These are phyloP conservation scores for Probosciger aterrimus DNA, from an alignment of 2,113 vertebrate genomes.

Conservation along the genomic window DNA sequence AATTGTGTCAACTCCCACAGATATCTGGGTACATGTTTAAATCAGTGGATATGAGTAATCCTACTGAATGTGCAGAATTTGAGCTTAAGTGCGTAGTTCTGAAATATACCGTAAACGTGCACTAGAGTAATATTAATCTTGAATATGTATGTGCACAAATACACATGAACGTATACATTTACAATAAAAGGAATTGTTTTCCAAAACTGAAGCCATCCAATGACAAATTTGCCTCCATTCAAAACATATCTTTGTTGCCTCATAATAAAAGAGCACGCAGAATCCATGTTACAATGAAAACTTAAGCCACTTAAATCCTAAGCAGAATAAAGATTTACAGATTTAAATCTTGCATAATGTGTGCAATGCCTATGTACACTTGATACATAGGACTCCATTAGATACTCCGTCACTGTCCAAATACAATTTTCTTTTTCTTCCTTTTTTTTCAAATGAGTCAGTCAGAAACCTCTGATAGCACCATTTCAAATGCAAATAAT, in stretches of 20 bases:
- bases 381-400: not conserved
- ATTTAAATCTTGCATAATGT: not conserved
- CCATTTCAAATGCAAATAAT: slow-evolving; percentile 85
- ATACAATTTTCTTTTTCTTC: slow-evolving; percentile 68
- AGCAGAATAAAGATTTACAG: not conserved
- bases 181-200: not conserved
- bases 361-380: not conserved
- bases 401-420: slow-evolving; percentile 67
- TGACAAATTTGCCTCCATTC: not conserved
- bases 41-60: not conserved
- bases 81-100: not conserved
- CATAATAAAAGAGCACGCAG: not conserved
- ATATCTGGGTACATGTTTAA: not conserved
- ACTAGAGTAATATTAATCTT: not conserved
- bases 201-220: not conserved
- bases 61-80: not conserved
- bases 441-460: slow-evolving; percentile 66
- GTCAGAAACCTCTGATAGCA: slow-evolving; percentile 76
- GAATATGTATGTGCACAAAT: not conserved
- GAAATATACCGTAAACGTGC: not conserved
- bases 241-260: not conserved
- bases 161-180: not conserved
- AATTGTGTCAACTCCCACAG: not conserved
- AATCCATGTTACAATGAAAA: not conserved
- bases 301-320: not conserved